Conservation (phyloP, 2,113 vertebrate genomes). For the Erythrolamprus reginae region DNA sequence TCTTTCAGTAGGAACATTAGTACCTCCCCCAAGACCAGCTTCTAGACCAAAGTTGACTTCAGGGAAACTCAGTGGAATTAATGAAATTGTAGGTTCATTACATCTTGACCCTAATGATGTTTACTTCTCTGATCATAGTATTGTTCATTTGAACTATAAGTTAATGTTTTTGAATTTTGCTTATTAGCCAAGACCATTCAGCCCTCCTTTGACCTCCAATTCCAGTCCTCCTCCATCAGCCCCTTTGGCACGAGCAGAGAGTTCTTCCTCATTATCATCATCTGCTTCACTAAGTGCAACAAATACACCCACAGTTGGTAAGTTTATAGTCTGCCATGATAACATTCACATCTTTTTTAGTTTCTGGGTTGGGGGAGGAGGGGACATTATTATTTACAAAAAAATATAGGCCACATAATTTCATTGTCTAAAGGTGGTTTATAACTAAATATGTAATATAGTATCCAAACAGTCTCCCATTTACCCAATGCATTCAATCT, state of each 20-base stretch:
- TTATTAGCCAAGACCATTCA: slow-evolving; percentile 88
- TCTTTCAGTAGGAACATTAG: slow-evolving; percentile 80
- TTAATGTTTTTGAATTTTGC: slow-evolving; percentile 42
- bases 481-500: background rate
- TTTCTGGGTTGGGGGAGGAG: background rate
- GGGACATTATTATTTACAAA: background rate
- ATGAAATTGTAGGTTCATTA: slow-evolving; percentile 86
- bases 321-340: slow-evolving; percentile 37
- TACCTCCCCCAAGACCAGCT: slow-evolving; percentile 90
- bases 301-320: slow-evolving; percentile 94
- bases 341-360: background rate
- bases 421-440: background rate
- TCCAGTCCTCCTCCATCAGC: slow-evolving; percentile 86
- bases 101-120: background rate
- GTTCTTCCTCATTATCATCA: slow-evolving; percentile 94
- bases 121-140: background rate
- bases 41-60: slow-evolving; percentile 90
- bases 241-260: slow-evolving; percentile 91
- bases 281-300: slow-evolving; percentile 88
- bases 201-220: slow-evolving; percentile 80
- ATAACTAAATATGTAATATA: background rate
- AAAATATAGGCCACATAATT: background rate
- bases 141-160: background rate
- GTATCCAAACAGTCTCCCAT: background rate
- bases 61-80: slow-evolving; percentile 90